These are phyloP conservation scores for Drosophila simulans DNA, from an alignment of 1,140 invertebrate genomes.

Conservation along the genomic window DNA sequence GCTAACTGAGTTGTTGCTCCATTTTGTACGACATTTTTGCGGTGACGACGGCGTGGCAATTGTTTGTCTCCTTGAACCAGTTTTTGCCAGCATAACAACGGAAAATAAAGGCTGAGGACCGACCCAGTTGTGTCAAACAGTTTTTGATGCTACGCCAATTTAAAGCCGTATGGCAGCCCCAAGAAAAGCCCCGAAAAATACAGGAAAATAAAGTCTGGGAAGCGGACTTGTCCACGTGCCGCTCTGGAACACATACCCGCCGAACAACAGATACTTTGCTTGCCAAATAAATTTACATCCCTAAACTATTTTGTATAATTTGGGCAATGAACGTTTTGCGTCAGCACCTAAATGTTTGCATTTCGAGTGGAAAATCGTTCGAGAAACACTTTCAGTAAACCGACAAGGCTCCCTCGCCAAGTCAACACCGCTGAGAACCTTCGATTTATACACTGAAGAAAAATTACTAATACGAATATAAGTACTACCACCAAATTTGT, in stretches of 20 bases:
- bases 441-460: background rate
- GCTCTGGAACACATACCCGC: slow-evolving; percentile 33
- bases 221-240: slow-evolving; percentile 30
- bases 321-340: slow-evolving; percentile 36
- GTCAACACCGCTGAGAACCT: too few relatives aligned
- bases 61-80: slow-evolving; percentile 81
- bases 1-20: slow-evolving; percentile 58
- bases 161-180: slow-evolving; percentile 44
- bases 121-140: slow-evolving; percentile 64
- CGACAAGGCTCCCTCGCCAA: background rate
- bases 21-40: slow-evolving; percentile 71
- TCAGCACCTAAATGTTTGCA: slow-evolving; percentile 15
- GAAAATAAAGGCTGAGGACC: slow-evolving; percentile 28
- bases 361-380: slow-evolving; percentile 19
- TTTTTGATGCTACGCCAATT: slow-evolving; percentile 38
- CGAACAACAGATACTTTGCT: slow-evolving; percentile 53
- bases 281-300: slow-evolving; percentile 71
- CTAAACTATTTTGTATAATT: slow-evolving; percentile 55
- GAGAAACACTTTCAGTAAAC: slow-evolving; percentile 19
- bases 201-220: background rate
- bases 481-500: too few relatives aligned
- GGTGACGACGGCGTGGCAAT: slow-evolving; percentile 50
- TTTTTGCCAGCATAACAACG: slow-evolving; percentile 48
- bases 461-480: background rate
- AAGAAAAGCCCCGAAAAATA: slow-evolving; percentile 18